A percentile compares a stretch with the other conserved stretches of the same genome.
Conservation (phyloP, 2,888 invertebrate species). For the Lasius fuliginosus region DNA sequence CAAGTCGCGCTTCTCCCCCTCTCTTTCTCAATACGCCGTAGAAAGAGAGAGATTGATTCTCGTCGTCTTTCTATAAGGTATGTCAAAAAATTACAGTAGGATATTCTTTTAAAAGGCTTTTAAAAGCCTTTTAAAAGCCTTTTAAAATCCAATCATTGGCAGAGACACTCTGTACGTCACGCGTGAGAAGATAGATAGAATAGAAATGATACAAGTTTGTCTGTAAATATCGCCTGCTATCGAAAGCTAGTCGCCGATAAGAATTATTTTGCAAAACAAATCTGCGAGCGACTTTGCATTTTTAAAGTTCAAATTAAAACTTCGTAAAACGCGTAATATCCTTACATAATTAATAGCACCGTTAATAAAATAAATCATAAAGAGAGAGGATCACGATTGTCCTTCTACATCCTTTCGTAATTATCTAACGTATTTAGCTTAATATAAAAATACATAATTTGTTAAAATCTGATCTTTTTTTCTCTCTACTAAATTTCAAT, state of each 20-base stretch:
- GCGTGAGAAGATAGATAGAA: neutral
- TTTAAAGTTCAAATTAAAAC: neutral
- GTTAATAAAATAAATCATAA: neutral
- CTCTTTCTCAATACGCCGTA: slow-evolving; percentile 36
- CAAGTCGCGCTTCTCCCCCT: slow-evolving; percentile 37
- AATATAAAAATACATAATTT: neutral
- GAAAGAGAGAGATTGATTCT: neutral
- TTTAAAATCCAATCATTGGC: neutral
- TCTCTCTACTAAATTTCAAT: neutral
- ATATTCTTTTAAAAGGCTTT: neutral
- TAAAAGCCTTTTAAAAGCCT: neutral
- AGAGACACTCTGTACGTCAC: slow-evolving; percentile 1
- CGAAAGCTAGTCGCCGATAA: slow-evolving; percentile 19
- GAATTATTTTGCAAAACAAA: slow-evolving; percentile 39
- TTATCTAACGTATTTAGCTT: neutral
- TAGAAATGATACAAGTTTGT: neutral
- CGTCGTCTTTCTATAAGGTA: neutral
- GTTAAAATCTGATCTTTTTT: neutral
- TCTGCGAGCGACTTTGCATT: neutral
- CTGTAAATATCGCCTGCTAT: neutral
- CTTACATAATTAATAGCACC: neutral
- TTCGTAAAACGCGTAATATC: neutral
- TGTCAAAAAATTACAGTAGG: neutral
- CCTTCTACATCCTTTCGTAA: neutral
- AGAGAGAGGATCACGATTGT: neutral